phyloP scores from a whole-genome alignment of 1,140 invertebrate genomes.

The Grapholita molesta region DNA sequence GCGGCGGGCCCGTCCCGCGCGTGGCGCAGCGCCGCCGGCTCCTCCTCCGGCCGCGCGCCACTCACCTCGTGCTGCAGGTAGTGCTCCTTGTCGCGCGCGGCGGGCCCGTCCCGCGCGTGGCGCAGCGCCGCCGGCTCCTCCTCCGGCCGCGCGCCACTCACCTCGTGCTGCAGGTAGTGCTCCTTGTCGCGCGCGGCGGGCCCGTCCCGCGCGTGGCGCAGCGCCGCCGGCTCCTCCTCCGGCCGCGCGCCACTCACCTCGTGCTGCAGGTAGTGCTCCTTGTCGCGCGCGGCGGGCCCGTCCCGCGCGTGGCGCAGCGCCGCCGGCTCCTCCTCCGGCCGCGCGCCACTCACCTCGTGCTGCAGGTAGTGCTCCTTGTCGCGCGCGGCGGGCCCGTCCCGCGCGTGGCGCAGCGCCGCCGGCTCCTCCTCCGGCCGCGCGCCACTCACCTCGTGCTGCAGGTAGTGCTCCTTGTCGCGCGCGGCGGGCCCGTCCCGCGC shows the following conservation, averaged over 20 bases:
- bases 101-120: constrained; percentile 82
- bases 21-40: constrained; percentile 87
- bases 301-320: constrained; percentile 87
- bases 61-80: constrained; percentile 93
- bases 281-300: constrained; percentile 87
- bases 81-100: constrained; percentile 92
- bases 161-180: constrained; percentile 92
- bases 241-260: constrained; percentile 86
- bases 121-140: constrained; percentile 88
- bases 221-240: constrained; percentile 88
- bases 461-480: constrained; percentile 93
- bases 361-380: constrained; percentile 96
- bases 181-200: constrained; percentile 92
- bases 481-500: constrained; percentile 83
- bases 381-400: constrained; percentile 83
- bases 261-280: constrained; percentile 93
- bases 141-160: constrained; percentile 86
- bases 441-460: constrained; percentile 90
- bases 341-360: constrained; percentile 87
- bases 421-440: constrained; percentile 87
- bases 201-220: constrained; percentile 84
- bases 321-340: constrained; percentile 87
- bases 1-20: constrained; percentile 83
- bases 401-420: constrained; percentile 87
- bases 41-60: constrained; percentile 85